A percentile compares a stretch with the other conserved stretches of the same genome.
Evolutionary conservation across 2,113 vertebrate genomes (phyloP).

Genomic region (Ptyas mucosa): DNA sequence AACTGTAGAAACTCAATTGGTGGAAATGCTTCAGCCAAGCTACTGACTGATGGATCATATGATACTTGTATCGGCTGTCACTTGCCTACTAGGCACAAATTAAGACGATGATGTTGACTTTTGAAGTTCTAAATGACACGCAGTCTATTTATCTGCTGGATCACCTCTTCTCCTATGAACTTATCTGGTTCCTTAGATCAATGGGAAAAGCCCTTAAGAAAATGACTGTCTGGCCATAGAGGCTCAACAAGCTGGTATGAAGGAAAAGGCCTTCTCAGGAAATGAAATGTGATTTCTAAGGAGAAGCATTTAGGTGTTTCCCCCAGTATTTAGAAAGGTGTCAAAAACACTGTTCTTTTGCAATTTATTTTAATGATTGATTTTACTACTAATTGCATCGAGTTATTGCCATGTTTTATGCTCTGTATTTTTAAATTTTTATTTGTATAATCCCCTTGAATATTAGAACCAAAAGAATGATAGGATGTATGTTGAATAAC

Average conservation of each 20-base stretch:
- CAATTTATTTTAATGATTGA: background rate
- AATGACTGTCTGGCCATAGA: background rate
- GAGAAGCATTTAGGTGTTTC: background rate
- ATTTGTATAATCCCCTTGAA: background rate
- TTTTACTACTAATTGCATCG: background rate
- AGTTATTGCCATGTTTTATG: background rate
- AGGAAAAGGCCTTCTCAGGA: background rate
- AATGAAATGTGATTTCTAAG: background rate
- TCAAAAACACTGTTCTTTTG: background rate
- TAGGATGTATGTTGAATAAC: background rate
- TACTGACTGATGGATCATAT: background rate
- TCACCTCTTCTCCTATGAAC: background rate
- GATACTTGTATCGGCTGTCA: background rate
- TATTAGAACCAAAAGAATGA: background rate
- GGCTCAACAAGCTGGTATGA: background rate
- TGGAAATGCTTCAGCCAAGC: background rate
- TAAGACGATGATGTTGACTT: background rate
- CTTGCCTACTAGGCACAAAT: background rate
- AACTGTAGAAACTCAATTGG: background rate
- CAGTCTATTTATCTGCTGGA: background rate
- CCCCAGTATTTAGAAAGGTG: background rate
- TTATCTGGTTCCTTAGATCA: background rate
- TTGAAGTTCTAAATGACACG: background rate
- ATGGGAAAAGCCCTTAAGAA: background rate
- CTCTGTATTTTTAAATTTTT: background rate